phyloP scores from a whole-genome alignment of 2,113 vertebrate species.

The Gallinago undulata region DNA sequence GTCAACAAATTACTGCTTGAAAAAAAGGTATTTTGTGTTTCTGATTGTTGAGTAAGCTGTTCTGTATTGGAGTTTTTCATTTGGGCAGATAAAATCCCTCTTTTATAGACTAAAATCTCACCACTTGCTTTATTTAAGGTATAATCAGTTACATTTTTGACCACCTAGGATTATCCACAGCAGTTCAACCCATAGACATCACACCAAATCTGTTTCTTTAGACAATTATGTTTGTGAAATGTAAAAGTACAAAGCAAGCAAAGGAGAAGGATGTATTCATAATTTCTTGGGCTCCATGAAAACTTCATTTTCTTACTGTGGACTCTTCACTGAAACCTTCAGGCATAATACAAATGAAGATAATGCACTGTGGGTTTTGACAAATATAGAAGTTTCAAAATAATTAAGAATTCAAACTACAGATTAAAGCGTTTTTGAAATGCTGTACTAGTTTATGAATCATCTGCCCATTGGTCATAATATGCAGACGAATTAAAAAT shows the following conservation, averaged over 20 bases:
- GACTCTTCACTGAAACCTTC: constrained; percentile 29
- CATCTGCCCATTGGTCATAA: constrained; percentile 53
- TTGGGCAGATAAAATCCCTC: neutral
- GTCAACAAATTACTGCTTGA: neutral
- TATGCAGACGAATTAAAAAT: constrained; percentile 23
- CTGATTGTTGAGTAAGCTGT: neutral
- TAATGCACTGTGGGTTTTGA: constrained; percentile 32
- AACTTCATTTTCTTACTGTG: neutral
- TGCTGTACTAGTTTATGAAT: constrained; percentile 54
- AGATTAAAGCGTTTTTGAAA: constrained; percentile 58
- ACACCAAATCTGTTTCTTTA: neutral
- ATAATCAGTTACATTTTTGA: neutral
- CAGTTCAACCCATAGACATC: neutral
- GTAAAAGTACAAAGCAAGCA: neutral
- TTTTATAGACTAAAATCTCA: neutral
- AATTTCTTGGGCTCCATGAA: neutral
- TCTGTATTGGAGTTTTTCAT: neutral
- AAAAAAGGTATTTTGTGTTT: neutral
- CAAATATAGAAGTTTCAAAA: constrained; percentile 54
- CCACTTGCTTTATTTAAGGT: neutral
- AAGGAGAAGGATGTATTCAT: neutral
- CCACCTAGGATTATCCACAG: neutral
- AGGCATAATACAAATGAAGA: constrained; percentile 49
- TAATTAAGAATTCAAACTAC: constrained; percentile 59
- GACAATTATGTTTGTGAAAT: neutral